Evolutionary conservation across 2,797 vertebrate species (phyloP).

Genomic region (Bradypodion pumilum): DNA sequence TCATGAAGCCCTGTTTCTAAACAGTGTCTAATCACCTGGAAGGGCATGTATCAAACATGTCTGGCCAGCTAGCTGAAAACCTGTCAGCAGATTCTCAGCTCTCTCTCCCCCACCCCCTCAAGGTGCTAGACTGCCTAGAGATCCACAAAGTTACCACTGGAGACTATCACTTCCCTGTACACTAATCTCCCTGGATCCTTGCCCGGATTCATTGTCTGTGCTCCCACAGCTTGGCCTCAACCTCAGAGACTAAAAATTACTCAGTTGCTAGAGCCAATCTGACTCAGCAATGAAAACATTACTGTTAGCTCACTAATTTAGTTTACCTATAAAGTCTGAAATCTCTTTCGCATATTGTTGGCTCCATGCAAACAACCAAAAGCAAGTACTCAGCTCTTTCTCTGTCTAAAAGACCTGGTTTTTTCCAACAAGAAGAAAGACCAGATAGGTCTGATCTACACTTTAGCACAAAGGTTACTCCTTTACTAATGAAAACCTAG

Average conservation of each 20-base stretch:
- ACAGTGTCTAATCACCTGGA: background rate
- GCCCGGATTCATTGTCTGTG: background rate
- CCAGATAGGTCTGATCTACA: background rate
- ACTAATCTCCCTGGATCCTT: background rate
- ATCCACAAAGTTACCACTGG: background rate
- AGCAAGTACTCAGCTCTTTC: background rate
- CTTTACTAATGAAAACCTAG: background rate
- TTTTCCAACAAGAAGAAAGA: background rate
- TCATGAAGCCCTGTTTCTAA: no score
- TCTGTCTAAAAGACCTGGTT: background rate
- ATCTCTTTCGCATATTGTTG: background rate
- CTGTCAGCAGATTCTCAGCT: background rate
- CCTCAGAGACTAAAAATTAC: background rate
- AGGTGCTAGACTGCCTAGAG: no score
- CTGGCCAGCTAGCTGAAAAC: background rate
- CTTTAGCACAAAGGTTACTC: background rate
- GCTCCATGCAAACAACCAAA: background rate
- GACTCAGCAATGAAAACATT: background rate
- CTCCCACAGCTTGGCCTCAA: background rate
- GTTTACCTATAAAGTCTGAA: background rate
- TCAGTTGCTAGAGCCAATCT: background rate
- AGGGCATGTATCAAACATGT: background rate
- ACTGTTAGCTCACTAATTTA: background rate
- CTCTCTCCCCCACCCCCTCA: no score
- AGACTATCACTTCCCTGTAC: background rate